These are phyloP conservation scores for Glaucomys volans DNA, from an alignment of 2,113 vertebrate species.

Conservation along the genomic window DNA sequence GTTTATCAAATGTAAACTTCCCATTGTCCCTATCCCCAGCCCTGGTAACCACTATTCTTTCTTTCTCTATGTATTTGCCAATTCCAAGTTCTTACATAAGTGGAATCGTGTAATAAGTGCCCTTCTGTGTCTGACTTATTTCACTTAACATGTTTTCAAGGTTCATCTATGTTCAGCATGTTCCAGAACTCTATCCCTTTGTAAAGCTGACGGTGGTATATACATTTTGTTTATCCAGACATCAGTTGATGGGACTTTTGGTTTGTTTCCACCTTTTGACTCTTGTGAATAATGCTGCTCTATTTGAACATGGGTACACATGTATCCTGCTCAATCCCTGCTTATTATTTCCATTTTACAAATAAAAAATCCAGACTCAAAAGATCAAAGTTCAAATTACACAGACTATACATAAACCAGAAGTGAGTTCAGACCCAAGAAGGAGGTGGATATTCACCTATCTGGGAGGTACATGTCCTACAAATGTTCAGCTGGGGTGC, in stretches of 20 bases:
- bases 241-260: not conserved
- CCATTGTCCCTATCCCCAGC: not conserved
- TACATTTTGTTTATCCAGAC: not conserved
- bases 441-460: not conserved
- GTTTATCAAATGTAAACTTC: not conserved
- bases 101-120: not conserved
- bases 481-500: not conserved
- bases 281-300: not conserved
- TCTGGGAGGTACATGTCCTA: not conserved
- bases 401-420: not conserved
- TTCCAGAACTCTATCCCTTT: not conserved
- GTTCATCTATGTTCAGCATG: not conserved
- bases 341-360: conserved; percentile 21
- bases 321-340: not conserved
- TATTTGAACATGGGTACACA: not conserved
- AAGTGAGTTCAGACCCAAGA: not conserved
- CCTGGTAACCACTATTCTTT: not conserved
- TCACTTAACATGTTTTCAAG: conserved; percentile 27
- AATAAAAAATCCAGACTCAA: conserved; percentile 25
- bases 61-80: not conserved
- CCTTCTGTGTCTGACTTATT: not conserved
- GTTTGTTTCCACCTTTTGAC: not conserved
- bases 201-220: not conserved
- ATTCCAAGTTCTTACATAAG: not conserved
- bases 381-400: not conserved